Base-by-base conservation (phyloP, 2,888 invertebrate genomes). In the Cynaeus angustus region DNA sequence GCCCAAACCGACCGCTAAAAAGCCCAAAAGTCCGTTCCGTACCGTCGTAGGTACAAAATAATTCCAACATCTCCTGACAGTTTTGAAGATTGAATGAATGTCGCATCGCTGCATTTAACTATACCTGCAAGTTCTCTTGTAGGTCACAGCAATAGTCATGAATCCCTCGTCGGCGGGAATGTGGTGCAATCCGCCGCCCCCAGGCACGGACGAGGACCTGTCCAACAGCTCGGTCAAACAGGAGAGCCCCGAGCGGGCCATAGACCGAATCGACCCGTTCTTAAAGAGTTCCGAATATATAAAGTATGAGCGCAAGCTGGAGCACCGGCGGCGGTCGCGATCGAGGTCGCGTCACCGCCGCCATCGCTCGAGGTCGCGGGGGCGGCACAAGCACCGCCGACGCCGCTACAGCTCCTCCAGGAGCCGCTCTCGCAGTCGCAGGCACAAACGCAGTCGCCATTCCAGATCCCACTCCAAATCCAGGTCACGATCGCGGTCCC, bases 41-140 rank as follows among this genome's bases (percentile, higher is more conserved):
- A 33, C 55, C 55, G n/a, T 1, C 10, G 16, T 46, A 52, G 61
- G 61, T 62, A 56, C 55, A 61, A 66, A 45, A 14, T 52, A 45
- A 50, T 52, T 67, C 43, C 61, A 21, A 10, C 46, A 37, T 58
- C 68, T 70, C 70, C 71, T 74, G 74, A 71, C 75, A 75, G 76
- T 76, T 77, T 77, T 76, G 72, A 75, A 75, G 75, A 75, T 72
- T 75, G 73, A 75, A 74, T 66, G 69, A 68, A 58, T 69, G 74
- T 77, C 75, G 41, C 13, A 1, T 12, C 77, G 79, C 81, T 79
- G 81, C 83, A 82, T 83, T n/a, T 84, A 82, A 84, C 78, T 86
- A 85, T 85, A 85, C 84, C 84, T 85, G 84, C 84, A 85, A 86
- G 86, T 85, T 86, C 86, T 86, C 83, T 86, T 85, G 85, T 86